Conservation (phyloP, 2,888 invertebrate species). For the Diaprepes abbreviatus region DNA sequence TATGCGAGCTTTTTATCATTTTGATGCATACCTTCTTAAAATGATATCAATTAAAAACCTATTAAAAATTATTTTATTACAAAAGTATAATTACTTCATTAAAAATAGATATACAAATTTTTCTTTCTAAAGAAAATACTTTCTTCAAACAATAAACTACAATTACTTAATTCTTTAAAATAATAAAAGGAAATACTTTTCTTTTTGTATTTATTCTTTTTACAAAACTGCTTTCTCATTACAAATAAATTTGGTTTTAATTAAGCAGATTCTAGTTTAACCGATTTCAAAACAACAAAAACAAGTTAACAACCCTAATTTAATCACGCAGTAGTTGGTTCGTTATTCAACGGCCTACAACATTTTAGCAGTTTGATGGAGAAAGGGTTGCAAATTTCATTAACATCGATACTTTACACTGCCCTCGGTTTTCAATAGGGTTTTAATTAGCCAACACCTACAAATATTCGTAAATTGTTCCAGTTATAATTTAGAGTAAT, state of each 20-base stretch:
- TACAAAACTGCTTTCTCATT: slow-evolving; percentile 5
- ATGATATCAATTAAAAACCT: too few relatives aligned
- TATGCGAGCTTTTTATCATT: too few relatives aligned
- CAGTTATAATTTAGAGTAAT: too few relatives aligned
- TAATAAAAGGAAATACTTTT: too few relatives aligned
- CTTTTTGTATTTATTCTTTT: neutral
- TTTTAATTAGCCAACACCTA: neutral
- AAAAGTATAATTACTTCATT: too few relatives aligned
- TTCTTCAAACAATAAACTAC: too few relatives aligned
- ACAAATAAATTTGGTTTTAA: neutral
- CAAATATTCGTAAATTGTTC: neutral
- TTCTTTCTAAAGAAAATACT: too few relatives aligned
- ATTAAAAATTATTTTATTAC: too few relatives aligned
- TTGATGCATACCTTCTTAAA: too few relatives aligned
- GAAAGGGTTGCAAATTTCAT: slow-evolving; percentile 10
- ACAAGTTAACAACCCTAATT: slow-evolving; percentile 7
- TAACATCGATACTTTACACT: slow-evolving; percentile 3
- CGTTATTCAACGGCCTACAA: slow-evolving; percentile 10
- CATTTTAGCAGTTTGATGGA: slow-evolving; percentile 5
- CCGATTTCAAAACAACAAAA: slow-evolving; percentile 6
- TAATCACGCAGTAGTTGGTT: neutral
- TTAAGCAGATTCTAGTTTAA: neutral
- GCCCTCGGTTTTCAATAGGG: neutral
- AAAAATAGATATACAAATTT: too few relatives aligned
- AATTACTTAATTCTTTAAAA: too few relatives aligned